phyloP scores from a whole-genome alignment of 2,888 invertebrate species.

The Lysandra coridon region DNA sequence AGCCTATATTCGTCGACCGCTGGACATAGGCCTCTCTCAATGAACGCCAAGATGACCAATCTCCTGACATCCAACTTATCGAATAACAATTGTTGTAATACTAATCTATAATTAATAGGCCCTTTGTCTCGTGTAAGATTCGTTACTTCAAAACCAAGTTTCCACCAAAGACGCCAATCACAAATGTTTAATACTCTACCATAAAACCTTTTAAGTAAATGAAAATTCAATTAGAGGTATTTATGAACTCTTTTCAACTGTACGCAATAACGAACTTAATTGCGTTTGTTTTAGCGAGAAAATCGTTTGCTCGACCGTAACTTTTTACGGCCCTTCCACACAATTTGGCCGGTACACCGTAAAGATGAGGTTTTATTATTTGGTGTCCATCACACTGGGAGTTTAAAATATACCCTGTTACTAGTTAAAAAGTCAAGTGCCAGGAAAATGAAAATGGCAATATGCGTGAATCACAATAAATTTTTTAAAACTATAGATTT shows the following conservation, averaged over 20 bases:
- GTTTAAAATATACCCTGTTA: neutral
- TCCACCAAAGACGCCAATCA: neutral
- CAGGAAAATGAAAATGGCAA: neutral
- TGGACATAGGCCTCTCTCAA: too few relatives aligned
- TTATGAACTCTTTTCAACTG: slow-evolving; percentile 10
- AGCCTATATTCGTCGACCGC: too few relatives aligned
- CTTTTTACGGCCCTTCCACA: slow-evolving; percentile 16
- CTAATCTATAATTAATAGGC: too few relatives aligned
- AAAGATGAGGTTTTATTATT: slow-evolving; percentile 15
- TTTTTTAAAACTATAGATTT: too few relatives aligned
- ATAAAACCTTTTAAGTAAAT: slow-evolving; percentile 20
- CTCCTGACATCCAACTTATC: too few relatives aligned
- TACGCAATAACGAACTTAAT: slow-evolving; percentile 9
- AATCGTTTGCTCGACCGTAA: slow-evolving; percentile 9
- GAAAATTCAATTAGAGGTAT: slow-evolving; percentile 22
- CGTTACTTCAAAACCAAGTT: neutral
- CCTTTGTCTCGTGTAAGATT: neutral
- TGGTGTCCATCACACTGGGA: neutral
- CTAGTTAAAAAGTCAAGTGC: neutral
- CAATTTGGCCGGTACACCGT: slow-evolving; percentile 14
- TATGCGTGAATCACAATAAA: neutral
- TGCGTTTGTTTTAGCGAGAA: slow-evolving; percentile 24
- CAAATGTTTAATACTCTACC: neutral
- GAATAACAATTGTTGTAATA: too few relatives aligned
- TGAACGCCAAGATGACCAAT: too few relatives aligned